Base-by-base conservation (phyloP, 2,888 invertebrate species). In the Caenorhabditis zanzibari region DNA sequence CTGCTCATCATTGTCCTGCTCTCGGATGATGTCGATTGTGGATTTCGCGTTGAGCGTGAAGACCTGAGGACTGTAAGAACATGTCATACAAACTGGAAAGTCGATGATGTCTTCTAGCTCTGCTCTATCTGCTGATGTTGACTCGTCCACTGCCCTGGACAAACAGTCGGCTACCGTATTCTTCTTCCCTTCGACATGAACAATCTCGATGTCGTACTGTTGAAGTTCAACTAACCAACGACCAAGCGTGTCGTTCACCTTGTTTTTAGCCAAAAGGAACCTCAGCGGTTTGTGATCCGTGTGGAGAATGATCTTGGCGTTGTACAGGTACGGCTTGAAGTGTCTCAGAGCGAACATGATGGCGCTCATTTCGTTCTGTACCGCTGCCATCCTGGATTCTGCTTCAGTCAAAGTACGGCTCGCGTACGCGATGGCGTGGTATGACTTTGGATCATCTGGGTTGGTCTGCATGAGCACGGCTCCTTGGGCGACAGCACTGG, bases 161-260 rank as follows among this genome's bases (percentile, higher is more conserved):
- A 59, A 19, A 19, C 59, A 59, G 32, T 59, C 59, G 16, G 56
- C 56, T 1, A 56, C 56, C 2, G 90, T 88, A 83, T 93, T 93
- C 0, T 81, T 77, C 58, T 87, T 90, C 2, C 93, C 93, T 0
- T 92, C 92, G 7, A 92, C 90, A 79, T 94, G 93, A 2, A 89
- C 82, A 3, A 93, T 90, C 0, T 88, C 84, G 2, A 93, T 68
- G 52, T 93, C 90, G 79, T 90, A 93, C 1, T 88, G 80, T 77
- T 93, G 93, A 0, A 94, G 76, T 19, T 90, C 85, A 16, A 94
- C 64, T 0, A 93, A 92, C 94, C 93, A 94, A 54, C 94, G 79
- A 0, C 92, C 93, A 0, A 94, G 80, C 38, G 93, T 76, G 14
- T 93, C 93, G 92, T 9, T 93, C 90, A 80, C 93, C 93, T 6